Conservation (phyloP, 2,113 vertebrate genomes). For the Cochlearius cochlearius region DNA sequence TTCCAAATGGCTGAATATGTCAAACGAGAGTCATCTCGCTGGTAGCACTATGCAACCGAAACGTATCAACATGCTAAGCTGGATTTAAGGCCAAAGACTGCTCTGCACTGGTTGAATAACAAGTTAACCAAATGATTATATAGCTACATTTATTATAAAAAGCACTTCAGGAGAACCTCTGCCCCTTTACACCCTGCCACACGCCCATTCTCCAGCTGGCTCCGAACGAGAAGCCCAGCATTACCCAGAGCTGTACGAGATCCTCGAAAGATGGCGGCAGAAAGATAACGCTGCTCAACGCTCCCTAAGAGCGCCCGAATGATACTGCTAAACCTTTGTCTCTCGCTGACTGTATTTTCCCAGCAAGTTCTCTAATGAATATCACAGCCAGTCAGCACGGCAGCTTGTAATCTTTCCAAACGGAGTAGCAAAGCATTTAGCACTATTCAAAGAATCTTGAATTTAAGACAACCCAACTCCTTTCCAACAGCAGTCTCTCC, state of each 20-base stretch:
- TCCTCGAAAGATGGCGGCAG: not conserved
- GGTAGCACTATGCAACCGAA: constrained; percentile 9
- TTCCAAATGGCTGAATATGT: constrained; percentile 67
- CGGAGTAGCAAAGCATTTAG: not conserved
- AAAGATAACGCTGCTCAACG: not conserved
- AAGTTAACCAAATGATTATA: constrained; percentile 18
- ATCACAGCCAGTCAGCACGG: not conserved
- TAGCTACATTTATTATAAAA: not conserved
- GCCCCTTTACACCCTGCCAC: not conserved
- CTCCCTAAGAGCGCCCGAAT: not conserved
- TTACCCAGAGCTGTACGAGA: not conserved
- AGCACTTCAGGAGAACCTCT: not conserved
- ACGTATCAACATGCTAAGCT: constrained; percentile 25
- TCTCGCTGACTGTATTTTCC: not conserved
- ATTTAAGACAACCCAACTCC: not conserved
- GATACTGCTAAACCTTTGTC: not conserved
- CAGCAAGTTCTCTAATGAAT: not conserved
- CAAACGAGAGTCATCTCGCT: constrained; percentile 11
- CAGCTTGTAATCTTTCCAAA: not conserved
- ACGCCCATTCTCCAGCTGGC: not conserved
- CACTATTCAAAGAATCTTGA: not conserved
- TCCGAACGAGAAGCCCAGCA: not conserved
- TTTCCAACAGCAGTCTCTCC: not conserved
- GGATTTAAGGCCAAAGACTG: constrained; percentile 49
- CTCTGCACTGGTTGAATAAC: constrained; percentile 22